phyloP scores from a whole-genome alignment of 2,113 vertebrate genomes.

The Dicerorhinus sumatrensis region DNA sequence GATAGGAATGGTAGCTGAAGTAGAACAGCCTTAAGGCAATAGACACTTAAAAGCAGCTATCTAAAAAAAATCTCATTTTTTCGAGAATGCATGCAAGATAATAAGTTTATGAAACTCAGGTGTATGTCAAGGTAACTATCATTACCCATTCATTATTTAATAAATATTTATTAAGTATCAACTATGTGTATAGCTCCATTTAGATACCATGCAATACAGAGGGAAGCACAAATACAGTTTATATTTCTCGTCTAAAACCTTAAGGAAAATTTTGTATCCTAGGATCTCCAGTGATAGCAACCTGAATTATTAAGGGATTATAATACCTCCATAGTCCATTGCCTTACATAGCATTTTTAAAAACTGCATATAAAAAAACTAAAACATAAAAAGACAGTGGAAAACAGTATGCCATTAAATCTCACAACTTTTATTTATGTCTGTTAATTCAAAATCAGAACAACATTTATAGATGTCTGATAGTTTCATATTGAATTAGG shows the following conservation, averaged over 20 bases:
- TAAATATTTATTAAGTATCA: constrained; percentile 2
- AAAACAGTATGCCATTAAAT: neutral
- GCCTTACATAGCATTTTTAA: neutral
- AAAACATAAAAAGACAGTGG: neutral
- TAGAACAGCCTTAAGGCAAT: neutral
- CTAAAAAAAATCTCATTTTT: neutral
- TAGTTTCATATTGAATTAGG: neutral
- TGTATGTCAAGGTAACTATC: neutral
- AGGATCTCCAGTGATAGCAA: neutral
- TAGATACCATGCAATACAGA: neutral
- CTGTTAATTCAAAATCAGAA: constrained; percentile 23
- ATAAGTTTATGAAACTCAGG: neutral
- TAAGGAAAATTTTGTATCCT: neutral
- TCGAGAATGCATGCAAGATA: neutral
- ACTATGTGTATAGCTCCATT: neutral
- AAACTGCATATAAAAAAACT: constrained; percentile 6
- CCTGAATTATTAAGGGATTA: neutral
- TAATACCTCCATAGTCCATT: neutral
- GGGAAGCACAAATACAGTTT: neutral
- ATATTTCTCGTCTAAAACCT: neutral
- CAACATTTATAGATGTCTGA: neutral
- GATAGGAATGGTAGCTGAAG: neutral
- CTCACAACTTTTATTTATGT: constrained; percentile 33
- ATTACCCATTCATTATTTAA: neutral
- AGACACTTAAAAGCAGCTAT: neutral